Conservation (phyloP, 2,113 vertebrate species). For the Microcebus jonahi region DNA sequence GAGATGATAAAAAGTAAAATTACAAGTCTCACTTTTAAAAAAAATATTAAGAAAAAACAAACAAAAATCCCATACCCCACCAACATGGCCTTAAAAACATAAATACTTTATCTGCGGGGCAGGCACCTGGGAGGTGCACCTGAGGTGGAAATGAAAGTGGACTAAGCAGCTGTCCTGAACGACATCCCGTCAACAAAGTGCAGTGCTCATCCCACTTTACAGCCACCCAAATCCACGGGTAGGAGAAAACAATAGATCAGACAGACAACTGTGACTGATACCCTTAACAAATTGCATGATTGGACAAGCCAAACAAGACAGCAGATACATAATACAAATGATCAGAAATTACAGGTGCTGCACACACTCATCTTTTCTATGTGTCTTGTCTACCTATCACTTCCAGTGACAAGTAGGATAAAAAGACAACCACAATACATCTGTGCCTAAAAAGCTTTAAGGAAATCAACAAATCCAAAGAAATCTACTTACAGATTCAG, state of each 20-base stretch:
- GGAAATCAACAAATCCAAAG: neutral
- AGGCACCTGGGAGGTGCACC: accelerated
- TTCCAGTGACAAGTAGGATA: accelerated
- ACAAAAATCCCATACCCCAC: neutral
- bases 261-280: accelerated
- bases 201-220: accelerated
- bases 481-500: conserved; percentile 93
- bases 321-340: accelerated
- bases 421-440: accelerated
- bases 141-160: accelerated
- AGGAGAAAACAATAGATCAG: neutral
- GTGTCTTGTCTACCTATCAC: accelerated
- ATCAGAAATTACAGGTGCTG: accelerated
- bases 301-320: accelerated
- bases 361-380: accelerated
- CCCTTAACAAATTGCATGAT: accelerated
- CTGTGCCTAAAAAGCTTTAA: neutral
- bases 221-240: neutral
- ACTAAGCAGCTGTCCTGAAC: accelerated
- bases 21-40: neutral
- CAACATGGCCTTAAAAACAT: neutral
- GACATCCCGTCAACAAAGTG: accelerated
- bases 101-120: accelerated
- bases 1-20: neutral
- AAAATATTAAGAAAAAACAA: neutral